Evolutionary conservation across 2,113 vertebrate species (phyloP), one percentile per base, ranked within the genome.

Genomic region (Pseudorhombus dupliciocellatus): DNA sequence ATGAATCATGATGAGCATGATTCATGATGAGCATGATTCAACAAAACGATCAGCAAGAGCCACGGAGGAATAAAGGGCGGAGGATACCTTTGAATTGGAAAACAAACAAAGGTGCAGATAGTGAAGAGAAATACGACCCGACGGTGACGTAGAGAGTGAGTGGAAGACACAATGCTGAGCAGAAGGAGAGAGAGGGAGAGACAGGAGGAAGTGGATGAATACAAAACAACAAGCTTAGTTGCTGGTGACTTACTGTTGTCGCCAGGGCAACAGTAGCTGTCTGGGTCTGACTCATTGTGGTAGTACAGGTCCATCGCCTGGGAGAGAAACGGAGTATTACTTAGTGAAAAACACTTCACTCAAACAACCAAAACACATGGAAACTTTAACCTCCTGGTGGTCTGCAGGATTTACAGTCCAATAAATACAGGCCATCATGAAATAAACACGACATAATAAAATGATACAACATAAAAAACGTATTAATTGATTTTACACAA

Each of bases 231-330:
- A 22, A 56, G 28, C 20, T 65, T 60, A 80, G 57, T 73, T 68
- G 55, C 7, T 40, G 60, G 73, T 80, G 75, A 90, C 92, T 93
- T 89, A 94, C 93, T 83, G 86, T 84, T 88, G 79, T 93, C 92
- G 15, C 85, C 83, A 22, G 85, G 83, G 80, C 92, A 93, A 87
- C 93, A 88, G 85, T 93, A 93, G 70, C 37, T 87, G 85, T 94
- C 93, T 56, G 84, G 84, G 46, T 92, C 92, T 60, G 91, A 88
- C 66, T 93, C 90, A 74, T 85, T 92, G 75, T 93, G 92, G 84
- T 94, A 93, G 87, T 92, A 94, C 52, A 94, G 82, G 86, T 94
- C 93, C 93, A 94, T 93, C 2, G 93, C 94, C 94, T 94, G 67
- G 14, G 66, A 83, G 18, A 73, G 51, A 80, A 82, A 84, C 51